Evolutionary conservation across 2,888 invertebrate species (phyloP).

Genomic region (Diadegma fenestrale): DNA sequence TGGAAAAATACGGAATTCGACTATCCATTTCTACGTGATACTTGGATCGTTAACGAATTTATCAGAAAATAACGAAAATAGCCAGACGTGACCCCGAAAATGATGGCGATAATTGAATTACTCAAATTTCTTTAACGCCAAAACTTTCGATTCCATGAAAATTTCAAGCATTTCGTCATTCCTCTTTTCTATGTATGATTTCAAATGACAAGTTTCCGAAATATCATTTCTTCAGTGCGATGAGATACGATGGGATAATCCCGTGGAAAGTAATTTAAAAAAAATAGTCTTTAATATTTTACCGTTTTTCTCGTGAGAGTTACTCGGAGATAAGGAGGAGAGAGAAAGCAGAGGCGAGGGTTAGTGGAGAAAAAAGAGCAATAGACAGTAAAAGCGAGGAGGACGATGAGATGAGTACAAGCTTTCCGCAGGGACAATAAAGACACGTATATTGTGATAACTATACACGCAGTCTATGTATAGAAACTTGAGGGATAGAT

Average conservation of each 20-base stretch:
- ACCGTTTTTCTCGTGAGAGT: constrained; percentile 19
- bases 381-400: not conserved
- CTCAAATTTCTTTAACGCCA: not conserved
- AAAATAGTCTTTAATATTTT: constrained; percentile 10
- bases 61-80: too few relatives aligned
- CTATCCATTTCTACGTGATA: not conserved
- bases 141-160: not conserved
- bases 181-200: not conserved
- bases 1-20: not conserved
- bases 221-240: not conserved
- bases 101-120: not conserved
- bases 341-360: not conserved
- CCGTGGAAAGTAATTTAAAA: constrained; percentile 2
- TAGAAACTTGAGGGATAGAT: constrained; percentile 50
- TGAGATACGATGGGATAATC: not conserved
- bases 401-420: constrained; percentile 44
- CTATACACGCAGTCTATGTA: constrained; percentile 24
- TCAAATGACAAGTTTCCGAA: not conserved
- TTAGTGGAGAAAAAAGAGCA: constrained; percentile 18
- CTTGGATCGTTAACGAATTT: not conserved
- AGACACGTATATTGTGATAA: constrained; percentile 27
- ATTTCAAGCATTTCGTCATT: not conserved
- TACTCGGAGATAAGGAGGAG: not conserved
- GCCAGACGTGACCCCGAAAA: not conserved
- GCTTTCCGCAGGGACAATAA: constrained; percentile 58